Evolutionary conservation across 2,797 vertebrate genomes (phyloP), one percentile per base, ranked within the genome.

Genomic region (Masticophis lateralis): DNA sequence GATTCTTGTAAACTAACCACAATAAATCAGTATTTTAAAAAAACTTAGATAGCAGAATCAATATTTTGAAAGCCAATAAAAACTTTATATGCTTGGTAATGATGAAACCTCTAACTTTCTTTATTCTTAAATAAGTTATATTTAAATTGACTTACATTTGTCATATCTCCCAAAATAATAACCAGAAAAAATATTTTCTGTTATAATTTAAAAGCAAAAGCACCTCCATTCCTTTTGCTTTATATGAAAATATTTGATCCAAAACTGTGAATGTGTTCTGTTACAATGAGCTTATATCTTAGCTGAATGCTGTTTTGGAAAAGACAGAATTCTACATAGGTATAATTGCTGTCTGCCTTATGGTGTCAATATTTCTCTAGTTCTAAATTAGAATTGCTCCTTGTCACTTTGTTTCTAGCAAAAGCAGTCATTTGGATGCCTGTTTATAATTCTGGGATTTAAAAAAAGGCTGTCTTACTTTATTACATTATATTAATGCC

Each of bases 271-370:
- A 92, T 94, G 90, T 95, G 32, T 95, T 93, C 79, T 88, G 57
- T 87, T 94, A 90, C 14, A 96, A 92, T 94, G 91, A 86, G 92
- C 94, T 94, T 88, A 32, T 95, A 93, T 94, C 94, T 53, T 92
- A 87, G 90, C 94, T 57, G 93, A 95, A 90, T 95, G 60, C 91
- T 96, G 47, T 47, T 20, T 28, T 32, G 57, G 37, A 55, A 22
- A 25, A 89, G 22, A 94, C 92, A 91, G n/a, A 60, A 69, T 37
- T 79, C 91, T 96, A 56, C 47, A 88, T 88, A 51, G 47, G 0
- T 92, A 93, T 95, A 93, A 95, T 95, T 95, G 18, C 79, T 92
- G 28, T 14, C 12, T 92, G 47, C 59, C 27, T 9, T 91, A 25
- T 1, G 61, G 59, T 95, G 63, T 56, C 87, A 83, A 92, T 88